phyloP scores from a whole-genome alignment of 2,797 vertebrate species.

The Hippopotamyrus pictus region DNA sequence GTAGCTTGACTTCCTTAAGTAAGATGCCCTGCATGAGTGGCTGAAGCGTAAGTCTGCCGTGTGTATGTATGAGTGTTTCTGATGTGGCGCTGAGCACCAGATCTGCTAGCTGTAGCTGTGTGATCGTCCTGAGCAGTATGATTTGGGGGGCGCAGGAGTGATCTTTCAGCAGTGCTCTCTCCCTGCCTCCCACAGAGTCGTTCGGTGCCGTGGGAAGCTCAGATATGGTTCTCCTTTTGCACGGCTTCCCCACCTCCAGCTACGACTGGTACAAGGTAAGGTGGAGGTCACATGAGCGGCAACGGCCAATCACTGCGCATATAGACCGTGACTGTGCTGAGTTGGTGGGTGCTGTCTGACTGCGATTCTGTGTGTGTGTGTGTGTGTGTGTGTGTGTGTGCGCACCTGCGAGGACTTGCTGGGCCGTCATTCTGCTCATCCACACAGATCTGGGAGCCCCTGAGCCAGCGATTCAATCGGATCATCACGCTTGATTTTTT shows the following conservation, averaged over 20 bases:
- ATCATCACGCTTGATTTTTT: slow-evolving; percentile 88
- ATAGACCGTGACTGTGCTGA: not conserved
- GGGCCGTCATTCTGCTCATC: not conserved
- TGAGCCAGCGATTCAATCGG: slow-evolving; percentile 79
- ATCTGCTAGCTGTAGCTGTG: not conserved
- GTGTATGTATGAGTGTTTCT: not conserved
- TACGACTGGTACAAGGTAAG: slow-evolving; percentile 91
- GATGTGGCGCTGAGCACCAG: not conserved
- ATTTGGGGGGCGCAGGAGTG: not conserved
- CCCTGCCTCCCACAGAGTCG: slow-evolving; percentile 61
- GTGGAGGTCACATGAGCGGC: not conserved
- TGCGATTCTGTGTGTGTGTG: not conserved
- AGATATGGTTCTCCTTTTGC: slow-evolving; percentile 77
- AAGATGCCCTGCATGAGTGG: not conserved
- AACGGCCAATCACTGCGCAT: not conserved
- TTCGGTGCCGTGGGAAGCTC: slow-evolving; percentile 77
- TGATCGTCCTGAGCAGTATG: not conserved
- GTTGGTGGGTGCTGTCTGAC: not conserved
- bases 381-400: too few species aligned
- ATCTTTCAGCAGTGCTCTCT: not conserved
- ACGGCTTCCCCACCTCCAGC: slow-evolving; percentile 91
- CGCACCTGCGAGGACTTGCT: not conserved
- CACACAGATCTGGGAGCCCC: slow-evolving; percentile 83
- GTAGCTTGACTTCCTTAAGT: not conserved
- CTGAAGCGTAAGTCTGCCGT: not conserved